Percentiles rank a stretch among this genome's conserved stretches.
Conservation (phyloP, 2,888 invertebrate genomes). For the Bimastos eiseni region DNA sequence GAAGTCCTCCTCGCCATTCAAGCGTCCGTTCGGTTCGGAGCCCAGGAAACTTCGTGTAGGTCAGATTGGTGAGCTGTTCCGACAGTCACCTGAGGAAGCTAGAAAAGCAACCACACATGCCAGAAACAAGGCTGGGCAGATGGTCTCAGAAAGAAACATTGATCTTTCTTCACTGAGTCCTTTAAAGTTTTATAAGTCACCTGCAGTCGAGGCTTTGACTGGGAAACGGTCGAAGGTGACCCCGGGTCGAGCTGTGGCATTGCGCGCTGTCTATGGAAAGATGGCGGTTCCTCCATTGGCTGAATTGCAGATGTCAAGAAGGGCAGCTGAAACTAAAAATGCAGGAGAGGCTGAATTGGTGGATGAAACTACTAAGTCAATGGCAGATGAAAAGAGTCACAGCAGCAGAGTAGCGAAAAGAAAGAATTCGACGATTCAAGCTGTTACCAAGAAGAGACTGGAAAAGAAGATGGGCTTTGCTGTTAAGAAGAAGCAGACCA, state of each 20-base stretch:
- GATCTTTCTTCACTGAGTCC: conserved; percentile 20
- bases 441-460: neutral
- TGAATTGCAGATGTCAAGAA: conserved; percentile 6
- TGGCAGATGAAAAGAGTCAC: neutral
- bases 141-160: conserved; percentile 28
- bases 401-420: neutral
- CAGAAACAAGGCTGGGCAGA: neutral
- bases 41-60: neutral
- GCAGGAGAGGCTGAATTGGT: neutral
- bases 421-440: neutral
- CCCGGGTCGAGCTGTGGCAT: conserved; percentile 51
- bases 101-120: neutral
- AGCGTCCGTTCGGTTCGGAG: conserved; percentile 19
- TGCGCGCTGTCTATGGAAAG: conserved; percentile 56
- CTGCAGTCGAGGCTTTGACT: conserved; percentile 17
- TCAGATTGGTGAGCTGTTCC: neutral
- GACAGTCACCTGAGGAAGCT: conserved; percentile 21
- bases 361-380: neutral
- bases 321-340: neutral
- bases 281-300: conserved; percentile 52
- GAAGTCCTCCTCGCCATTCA: neutral
- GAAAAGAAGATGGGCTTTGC: conserved; percentile 15
- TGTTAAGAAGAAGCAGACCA: conserved; percentile 16
- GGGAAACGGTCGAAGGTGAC: neutral
- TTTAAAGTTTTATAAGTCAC: conserved; percentile 24